Evolutionary conservation across 2,797 vertebrate genomes (phyloP).

Genomic region (Vultur gryphus): DNA sequence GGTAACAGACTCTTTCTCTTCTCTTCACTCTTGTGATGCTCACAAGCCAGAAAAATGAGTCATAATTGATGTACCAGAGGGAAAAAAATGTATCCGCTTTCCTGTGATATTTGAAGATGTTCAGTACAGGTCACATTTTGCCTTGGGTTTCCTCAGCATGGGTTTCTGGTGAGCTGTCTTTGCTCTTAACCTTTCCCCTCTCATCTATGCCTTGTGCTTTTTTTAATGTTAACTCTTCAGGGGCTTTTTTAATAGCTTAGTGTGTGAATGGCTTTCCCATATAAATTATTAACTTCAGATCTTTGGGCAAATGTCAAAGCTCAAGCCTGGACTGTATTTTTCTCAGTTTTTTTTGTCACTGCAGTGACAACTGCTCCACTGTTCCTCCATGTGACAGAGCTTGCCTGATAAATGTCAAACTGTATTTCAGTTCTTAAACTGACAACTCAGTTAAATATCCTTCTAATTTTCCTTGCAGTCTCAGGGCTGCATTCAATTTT

Average conservation of each 20-base stretch:
- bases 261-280: neutral
- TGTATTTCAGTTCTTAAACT: neutral
- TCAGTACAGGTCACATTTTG: neutral
- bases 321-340: neutral
- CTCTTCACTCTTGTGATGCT: neutral
- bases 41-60: neutral
- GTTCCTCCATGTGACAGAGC: neutral
- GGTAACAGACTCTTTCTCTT: constrained; percentile 67
- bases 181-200: neutral
- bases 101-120: neutral
- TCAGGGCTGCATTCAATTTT: neutral
- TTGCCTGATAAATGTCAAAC: neutral
- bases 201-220: neutral
- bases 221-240: neutral
- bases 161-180: neutral
- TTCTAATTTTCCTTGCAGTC: neutral
- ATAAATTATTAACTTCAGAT: neutral
- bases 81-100: neutral
- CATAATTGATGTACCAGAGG: neutral
- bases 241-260: neutral
- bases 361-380: neutral
- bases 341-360: neutral
- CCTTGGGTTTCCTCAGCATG: neutral
- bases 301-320: neutral
- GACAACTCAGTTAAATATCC: neutral